Evolutionary conservation across 1,140 invertebrate genomes (phyloP).

Genomic region (Diplogasteroides magnus): DNA sequence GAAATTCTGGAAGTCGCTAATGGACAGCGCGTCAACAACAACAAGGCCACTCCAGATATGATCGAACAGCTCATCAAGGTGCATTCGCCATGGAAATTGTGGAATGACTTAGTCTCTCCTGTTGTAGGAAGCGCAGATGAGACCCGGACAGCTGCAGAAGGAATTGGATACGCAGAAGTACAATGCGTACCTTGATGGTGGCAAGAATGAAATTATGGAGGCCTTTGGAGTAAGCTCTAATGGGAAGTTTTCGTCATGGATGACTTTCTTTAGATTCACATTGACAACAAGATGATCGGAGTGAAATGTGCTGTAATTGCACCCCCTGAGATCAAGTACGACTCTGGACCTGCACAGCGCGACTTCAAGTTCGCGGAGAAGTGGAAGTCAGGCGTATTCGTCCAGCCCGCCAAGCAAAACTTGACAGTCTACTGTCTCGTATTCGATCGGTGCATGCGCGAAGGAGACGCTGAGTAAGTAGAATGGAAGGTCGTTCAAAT

Average conservation of each 20-base stretch:
- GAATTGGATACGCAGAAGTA: background rate
- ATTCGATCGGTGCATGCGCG: conserved; percentile 6
- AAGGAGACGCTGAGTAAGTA: conserved; percentile 1
- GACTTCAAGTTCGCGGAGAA: conserved; percentile 9
- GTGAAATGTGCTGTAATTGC: conserved; percentile 6
- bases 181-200: background rate
- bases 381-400: background rate
- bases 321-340: conserved; percentile 25
- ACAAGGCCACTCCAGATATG: background rate
- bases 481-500: too few relatives aligned
- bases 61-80: background rate
- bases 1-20: background rate
- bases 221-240: background rate
- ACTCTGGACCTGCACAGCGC: background rate
- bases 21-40: background rate
- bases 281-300: background rate
- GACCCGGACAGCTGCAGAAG: background rate
- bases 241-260: too few relatives aligned
- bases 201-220: background rate
- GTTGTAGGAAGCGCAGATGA: background rate
- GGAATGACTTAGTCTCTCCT: background rate
- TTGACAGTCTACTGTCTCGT: conserved; percentile 10
- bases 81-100: background rate
- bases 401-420: conserved; percentile 2
- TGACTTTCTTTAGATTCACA: background rate